phyloP scores from a whole-genome alignment of 92 coral and sea anemone genomes.

The Chrysogorgia sp. region DNA sequence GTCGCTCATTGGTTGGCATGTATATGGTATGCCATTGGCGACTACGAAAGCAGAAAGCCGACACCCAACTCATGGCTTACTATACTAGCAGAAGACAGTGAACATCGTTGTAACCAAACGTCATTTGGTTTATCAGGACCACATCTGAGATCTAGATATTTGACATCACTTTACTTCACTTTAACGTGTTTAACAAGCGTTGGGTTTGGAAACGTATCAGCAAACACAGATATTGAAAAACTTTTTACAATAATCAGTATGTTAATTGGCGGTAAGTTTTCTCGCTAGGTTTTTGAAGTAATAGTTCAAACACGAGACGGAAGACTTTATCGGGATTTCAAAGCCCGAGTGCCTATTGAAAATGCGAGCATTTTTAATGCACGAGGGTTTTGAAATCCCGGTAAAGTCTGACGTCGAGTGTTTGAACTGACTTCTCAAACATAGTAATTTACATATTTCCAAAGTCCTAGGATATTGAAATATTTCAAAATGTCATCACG shows the following conservation, averaged over 20 bases:
- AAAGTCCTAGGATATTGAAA: too few species aligned
- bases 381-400: too few species aligned
- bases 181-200: slow-evolving; percentile 87
- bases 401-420: too few species aligned
- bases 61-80: slow-evolving; percentile 73
- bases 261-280: slow-evolving; percentile 90
- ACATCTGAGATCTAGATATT: slow-evolving; percentile 31
- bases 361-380: too few species aligned
- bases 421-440: too few species aligned
- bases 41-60: slow-evolving; percentile 51
- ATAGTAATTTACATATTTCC: too few species aligned
- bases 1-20: slow-evolving; percentile 99
- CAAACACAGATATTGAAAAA: slow-evolving; percentile 83
- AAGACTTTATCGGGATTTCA: too few species aligned
- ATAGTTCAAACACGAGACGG: background rate
- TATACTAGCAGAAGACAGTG: slow-evolving; percentile 57
- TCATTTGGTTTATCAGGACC: slow-evolving; percentile 27
- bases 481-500: background rate
- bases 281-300: background rate
- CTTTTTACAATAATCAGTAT: slow-evolving; percentile 89
- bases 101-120: slow-evolving; percentile 28
- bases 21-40: slow-evolving; percentile 87
- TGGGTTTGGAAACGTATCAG: slow-evolving; percentile 91
- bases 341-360: too few species aligned
- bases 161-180: slow-evolving; percentile 74